Conservation (phyloP, 1,140 invertebrate species). For the Cotesia typhae region DNA sequence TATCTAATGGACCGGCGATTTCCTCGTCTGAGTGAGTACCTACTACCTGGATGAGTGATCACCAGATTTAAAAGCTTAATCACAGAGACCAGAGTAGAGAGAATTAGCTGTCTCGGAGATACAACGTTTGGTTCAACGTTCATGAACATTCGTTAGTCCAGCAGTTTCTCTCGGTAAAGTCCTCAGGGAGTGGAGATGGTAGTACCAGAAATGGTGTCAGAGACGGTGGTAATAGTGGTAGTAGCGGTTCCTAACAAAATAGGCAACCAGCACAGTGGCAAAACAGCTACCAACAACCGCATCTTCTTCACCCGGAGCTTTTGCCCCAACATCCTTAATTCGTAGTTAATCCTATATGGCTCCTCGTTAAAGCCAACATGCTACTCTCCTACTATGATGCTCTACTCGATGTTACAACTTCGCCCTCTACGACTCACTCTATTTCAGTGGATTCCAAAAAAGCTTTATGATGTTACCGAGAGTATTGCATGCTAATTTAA, state of each 20-base stretch:
- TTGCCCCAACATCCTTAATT: conserved; percentile 27
- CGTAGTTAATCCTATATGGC: conserved; percentile 25
- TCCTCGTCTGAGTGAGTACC: conserved; percentile 18
- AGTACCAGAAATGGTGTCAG: too few relatives aligned
- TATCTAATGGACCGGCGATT: background rate
- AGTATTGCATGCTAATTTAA: conserved; percentile 17
- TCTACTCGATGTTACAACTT: background rate
- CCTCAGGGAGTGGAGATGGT: background rate
- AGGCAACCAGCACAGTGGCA: conserved; percentile 1
- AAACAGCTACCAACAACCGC: conserved; percentile 11
- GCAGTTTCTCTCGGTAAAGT: background rate
- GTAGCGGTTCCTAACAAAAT: background rate
- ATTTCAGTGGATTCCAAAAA: background rate
- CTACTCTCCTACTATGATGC: conserved; percentile 3
- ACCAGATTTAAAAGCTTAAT: conserved; percentile 36
- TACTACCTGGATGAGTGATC: conserved; percentile 21
- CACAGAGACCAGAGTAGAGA: conserved; percentile 9
- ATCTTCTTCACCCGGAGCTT: conserved; percentile 7
- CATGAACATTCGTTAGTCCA: background rate
- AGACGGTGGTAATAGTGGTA: too few relatives aligned
- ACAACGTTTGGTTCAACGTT: conserved; percentile 6
- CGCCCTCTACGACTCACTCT: background rate
- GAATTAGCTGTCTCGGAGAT: background rate
- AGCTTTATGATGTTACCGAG: conserved; percentile 20
- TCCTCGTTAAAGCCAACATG: conserved; percentile 23